phyloP scores from a whole-genome alignment of 2,113 vertebrate species.

The Corvus moneduloides region DNA sequence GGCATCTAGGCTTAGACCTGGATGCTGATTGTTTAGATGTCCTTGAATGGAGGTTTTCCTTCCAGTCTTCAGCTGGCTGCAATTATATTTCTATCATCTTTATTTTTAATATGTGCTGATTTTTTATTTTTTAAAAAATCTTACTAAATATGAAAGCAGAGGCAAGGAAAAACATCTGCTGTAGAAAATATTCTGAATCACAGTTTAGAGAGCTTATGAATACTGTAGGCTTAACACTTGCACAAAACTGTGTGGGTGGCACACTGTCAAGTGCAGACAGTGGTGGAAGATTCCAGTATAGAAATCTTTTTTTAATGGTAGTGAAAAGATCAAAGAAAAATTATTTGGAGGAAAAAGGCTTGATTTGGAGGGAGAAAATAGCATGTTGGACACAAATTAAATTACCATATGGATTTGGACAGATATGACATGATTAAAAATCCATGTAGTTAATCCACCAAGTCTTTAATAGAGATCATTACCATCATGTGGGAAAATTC shows the following conservation, averaged over 20 bases:
- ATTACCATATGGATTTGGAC: neutral
- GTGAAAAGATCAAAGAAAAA: neutral
- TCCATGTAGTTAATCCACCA: neutral
- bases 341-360: neutral
- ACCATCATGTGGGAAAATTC: neutral
- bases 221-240: slow-evolving; percentile 29
- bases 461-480: neutral
- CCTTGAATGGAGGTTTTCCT: neutral
- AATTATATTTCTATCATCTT: slow-evolving; percentile 33
- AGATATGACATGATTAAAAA: neutral
- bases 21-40: neutral
- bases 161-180: slow-evolving; percentile 45
- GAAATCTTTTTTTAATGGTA: neutral
- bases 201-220: neutral
- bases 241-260: neutral
- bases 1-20: neutral
- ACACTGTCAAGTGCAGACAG: slow-evolving; percentile 36
- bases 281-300: slow-evolving; percentile 16
- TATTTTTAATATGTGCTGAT: slow-evolving; percentile 8
- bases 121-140: neutral
- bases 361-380: neutral
- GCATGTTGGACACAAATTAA: neutral
- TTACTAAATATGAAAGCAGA: slow-evolving; percentile 38
- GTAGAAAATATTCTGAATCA: slow-evolving; percentile 3
- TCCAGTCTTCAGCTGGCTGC: slow-evolving; percentile 1